phyloP scores from a whole-genome alignment of 2,797 vertebrate genomes.

The Rhynchotus rufescens region DNA sequence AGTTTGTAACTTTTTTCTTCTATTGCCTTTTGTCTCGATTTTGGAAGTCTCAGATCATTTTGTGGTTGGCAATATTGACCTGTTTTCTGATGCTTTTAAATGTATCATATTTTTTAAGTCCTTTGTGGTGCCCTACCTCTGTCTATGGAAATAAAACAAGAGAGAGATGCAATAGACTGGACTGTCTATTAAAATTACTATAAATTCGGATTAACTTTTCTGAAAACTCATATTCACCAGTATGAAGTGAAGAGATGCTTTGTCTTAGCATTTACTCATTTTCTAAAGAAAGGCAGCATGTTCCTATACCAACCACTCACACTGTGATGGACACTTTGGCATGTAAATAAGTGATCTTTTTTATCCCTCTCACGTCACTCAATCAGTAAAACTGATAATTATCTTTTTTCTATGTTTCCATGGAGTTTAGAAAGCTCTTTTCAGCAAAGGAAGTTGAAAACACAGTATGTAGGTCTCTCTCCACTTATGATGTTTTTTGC shows the following conservation, averaged over 20 bases:
- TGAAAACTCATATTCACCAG: background rate
- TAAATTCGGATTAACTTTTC: background rate
- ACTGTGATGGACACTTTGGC: constrained; percentile 59
- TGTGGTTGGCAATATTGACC: background rate
- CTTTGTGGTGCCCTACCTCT: constrained; percentile 17
- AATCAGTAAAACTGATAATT: constrained; percentile 61
- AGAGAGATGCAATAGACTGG: background rate
- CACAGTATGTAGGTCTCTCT: background rate
- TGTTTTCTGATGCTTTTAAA: constrained; percentile 46
- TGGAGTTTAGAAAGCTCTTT: constrained; percentile 71
- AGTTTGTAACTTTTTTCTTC: background rate
- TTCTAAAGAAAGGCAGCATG: constrained; percentile 58
- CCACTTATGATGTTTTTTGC: background rate
- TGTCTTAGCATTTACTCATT: constrained; percentile 48
- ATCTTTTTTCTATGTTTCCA: constrained; percentile 67
- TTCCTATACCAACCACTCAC: constrained; percentile 62
- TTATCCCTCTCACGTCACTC: constrained; percentile 38
- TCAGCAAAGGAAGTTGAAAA: constrained; percentile 58
- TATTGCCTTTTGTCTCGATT: background rate
- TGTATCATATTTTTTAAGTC: background rate
- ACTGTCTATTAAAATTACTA: background rate
- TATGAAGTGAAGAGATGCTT: constrained; percentile 12
- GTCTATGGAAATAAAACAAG: background rate
- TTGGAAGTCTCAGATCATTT: constrained; percentile 32
- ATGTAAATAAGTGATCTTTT: constrained; percentile 69